Evolutionary conservation across 2,888 invertebrate genomes (phyloP).

Genomic region (Aproaerema taeniolella): DNA sequence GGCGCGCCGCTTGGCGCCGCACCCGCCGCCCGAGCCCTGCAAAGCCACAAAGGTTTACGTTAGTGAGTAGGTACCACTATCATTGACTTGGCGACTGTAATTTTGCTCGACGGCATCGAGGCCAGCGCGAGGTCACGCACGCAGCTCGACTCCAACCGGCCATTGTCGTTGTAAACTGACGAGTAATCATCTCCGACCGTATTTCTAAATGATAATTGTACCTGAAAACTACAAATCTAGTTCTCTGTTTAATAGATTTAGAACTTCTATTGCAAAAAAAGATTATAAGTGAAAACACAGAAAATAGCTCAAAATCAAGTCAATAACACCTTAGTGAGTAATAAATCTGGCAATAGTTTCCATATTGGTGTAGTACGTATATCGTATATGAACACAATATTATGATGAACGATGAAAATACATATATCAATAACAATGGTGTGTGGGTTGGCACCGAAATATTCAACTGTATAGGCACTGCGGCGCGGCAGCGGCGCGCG

Average conservation of each 20-base stretch:
- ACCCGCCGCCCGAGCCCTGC: conserved; percentile 74
- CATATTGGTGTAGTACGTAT: too few species aligned
- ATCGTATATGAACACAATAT: too few species aligned
- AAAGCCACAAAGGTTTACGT: conserved; percentile 33
- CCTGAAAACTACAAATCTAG: too few species aligned
- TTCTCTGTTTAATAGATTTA: too few species aligned
- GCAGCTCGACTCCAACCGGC: conserved; percentile 1
- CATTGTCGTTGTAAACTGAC: conserved; percentile 1
- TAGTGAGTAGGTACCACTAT: conserved; percentile 6
- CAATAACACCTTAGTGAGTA: background rate
- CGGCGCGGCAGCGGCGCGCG: conserved; percentile 2
- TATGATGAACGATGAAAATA: conserved; percentile 11
- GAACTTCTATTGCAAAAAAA: too few species aligned
- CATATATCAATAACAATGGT: conserved; percentile 22
- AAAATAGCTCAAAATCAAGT: conserved; percentile 3
- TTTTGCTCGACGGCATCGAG: conserved; percentile 9
- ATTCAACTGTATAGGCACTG: conserved; percentile 20
- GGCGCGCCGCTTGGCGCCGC: conserved; percentile 74
- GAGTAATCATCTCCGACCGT: background rate
- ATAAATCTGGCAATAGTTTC: background rate
- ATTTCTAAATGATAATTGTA: too few species aligned
- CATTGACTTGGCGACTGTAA: conserved; percentile 2
- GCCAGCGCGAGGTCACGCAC: conserved; percentile 12
- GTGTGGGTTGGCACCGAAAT: conserved; percentile 30
- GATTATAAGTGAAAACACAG: too few species aligned